Percentiles rank a stretch among this genome's conserved stretches.
Evolutionary conservation across 53 echinoderm and acorn worm genomes (phyloP).

Genomic region (Mesocentrotus franciscanus): DNA sequence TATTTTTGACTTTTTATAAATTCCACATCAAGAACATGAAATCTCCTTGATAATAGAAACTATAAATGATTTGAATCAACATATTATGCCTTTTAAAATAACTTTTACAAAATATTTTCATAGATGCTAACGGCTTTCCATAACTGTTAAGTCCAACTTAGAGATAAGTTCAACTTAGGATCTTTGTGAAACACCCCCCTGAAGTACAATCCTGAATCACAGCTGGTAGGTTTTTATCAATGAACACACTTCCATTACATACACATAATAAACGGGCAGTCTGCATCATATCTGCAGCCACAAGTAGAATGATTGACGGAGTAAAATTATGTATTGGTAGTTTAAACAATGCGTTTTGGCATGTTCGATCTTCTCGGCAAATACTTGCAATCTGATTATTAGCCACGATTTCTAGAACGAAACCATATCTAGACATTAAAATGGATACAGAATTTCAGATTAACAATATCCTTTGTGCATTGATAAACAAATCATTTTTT

Average conservation of each 20-base stretch:
- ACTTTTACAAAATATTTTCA: no score
- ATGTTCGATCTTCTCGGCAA: not conserved
- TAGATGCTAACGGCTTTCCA: no score
- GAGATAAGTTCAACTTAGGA: no score
- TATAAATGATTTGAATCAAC: no score
- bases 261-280: not conserved
- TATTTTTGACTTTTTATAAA: no score
- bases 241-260: not conserved
- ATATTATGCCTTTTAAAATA: no score
- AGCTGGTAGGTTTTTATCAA: not conserved
- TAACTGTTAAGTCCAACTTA: no score
- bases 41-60: no score
- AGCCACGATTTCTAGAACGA: conserved; percentile 8
- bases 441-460: not conserved
- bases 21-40: no score
- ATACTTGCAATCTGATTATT: not conserved
- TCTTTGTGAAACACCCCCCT: no score
- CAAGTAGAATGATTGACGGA: not conserved
- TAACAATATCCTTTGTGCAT: not conserved
- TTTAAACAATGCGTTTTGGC: not conserved
- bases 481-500: not conserved
- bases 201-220: not conserved
- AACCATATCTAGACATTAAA: not conserved
- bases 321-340: not conserved
- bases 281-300: not conserved